phyloP scores from a whole-genome alignment of 2,888 invertebrate species.

The Athalia circularis region DNA sequence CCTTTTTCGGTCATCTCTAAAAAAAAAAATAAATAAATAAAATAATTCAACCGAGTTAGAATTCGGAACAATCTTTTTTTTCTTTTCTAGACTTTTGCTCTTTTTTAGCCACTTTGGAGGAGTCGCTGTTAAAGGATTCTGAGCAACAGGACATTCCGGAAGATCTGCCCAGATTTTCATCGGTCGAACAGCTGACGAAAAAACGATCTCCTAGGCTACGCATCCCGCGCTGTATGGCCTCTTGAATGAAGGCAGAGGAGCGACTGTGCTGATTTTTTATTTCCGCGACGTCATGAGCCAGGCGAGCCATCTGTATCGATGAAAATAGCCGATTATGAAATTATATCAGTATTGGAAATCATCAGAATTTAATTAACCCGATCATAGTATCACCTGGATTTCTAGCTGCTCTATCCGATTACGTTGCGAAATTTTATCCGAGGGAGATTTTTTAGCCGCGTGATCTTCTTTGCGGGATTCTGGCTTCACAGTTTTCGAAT shows the following conservation, averaged over 20 bases:
- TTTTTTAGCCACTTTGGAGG: not conserved
- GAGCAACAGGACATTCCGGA: constrained; percentile 21
- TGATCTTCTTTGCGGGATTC: too few relatives aligned
- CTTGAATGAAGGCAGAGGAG: constrained; percentile 13
- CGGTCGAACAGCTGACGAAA: not conserved
- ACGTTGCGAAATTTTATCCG: not conserved
- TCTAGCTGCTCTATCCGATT: constrained; percentile 26
- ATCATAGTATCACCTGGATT: not conserved
- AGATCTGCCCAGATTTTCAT: not conserved
- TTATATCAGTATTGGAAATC: not conserved
- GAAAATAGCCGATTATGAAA: not conserved
- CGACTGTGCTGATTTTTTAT: constrained; percentile 22
- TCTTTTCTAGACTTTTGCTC: constrained; percentile 4
- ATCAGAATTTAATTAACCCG: not conserved
- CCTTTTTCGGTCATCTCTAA: too few relatives aligned
- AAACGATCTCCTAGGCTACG: constrained; percentile 25
- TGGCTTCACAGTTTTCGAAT: not conserved
- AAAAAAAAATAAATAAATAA: not conserved
- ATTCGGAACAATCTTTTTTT: constrained; percentile 19
- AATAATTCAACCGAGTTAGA: constrained; percentile 22
- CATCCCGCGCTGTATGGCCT: constrained; percentile 18
- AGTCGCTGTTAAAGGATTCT: not conserved
- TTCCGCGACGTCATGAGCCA: constrained; percentile 12
- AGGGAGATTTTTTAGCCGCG: not conserved
- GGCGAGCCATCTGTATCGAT: constrained; percentile 3